Conservation (phyloP, 2,888 invertebrate species). For the Thalpophila matura region DNA sequence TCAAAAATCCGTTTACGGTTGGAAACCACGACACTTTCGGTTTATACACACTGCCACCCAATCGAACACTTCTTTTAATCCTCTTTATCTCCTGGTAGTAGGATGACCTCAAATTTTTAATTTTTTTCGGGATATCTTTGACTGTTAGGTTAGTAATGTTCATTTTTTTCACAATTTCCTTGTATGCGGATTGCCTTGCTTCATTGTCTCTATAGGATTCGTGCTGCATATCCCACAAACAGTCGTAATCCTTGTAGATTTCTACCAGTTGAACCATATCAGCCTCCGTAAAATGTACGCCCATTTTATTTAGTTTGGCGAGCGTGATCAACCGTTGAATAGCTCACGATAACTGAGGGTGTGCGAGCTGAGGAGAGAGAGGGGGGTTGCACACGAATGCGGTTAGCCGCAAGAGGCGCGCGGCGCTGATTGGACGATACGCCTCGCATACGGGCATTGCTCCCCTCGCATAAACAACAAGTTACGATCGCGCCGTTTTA, state of each 20-base stretch:
- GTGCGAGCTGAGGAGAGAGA: not conserved
- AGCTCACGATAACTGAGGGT: slow-evolving; percentile 16
- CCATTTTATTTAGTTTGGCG: slow-evolving; percentile 32
- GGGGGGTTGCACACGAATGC: slow-evolving; percentile 24
- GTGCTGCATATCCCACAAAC: slow-evolving; percentile 55
- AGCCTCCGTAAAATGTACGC: slow-evolving; percentile 48
- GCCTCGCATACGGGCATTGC: slow-evolving; percentile 48
- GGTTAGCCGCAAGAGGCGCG: slow-evolving; percentile 37
- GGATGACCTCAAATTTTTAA: slow-evolving; percentile 60
- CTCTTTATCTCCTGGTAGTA: slow-evolving; percentile 61
- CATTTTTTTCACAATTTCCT: slow-evolving; percentile 50
- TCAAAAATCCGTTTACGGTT: slow-evolving; percentile 42
- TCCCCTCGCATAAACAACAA: slow-evolving; percentile 6
- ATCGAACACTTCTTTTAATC: slow-evolving; percentile 35
- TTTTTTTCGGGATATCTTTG: slow-evolving; percentile 59
- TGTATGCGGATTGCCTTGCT: slow-evolving; percentile 51
- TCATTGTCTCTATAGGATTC: slow-evolving; percentile 42
- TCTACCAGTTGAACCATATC: slow-evolving; percentile 55
- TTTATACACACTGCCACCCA: slow-evolving; percentile 31
- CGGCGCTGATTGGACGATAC: slow-evolving; percentile 33
- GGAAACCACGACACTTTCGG: slow-evolving; percentile 51
- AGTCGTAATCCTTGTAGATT: slow-evolving; percentile 53
- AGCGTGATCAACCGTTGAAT: slow-evolving; percentile 8
- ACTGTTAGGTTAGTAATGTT: slow-evolving; percentile 49
- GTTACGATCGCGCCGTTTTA: not conserved